phyloP scores from a whole-genome alignment of 2,888 invertebrate genomes.

The Eupsilia transversa region DNA sequence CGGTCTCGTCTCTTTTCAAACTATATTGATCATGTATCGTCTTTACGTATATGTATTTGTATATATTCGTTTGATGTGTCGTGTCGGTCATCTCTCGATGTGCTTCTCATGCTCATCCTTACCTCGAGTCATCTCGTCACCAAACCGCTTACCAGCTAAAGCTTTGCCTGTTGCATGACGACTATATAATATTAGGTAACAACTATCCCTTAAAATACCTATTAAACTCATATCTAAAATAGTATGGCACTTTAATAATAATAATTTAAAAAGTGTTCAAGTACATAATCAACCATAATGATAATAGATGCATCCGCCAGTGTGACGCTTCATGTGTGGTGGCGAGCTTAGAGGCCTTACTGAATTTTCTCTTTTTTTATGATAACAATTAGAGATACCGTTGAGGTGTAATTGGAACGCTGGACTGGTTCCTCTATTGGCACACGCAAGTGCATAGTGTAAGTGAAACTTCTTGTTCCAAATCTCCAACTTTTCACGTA shows the following conservation, averaged over 20 bases:
- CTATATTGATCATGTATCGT: constrained; percentile 49
- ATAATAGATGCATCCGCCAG: constrained; percentile 86
- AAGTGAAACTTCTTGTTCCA: constrained; percentile 91
- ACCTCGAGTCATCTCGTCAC: constrained; percentile 62
- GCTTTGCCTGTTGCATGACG: constrained; percentile 86
- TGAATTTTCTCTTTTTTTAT: constrained; percentile 88
- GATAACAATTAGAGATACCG: constrained; percentile 82
- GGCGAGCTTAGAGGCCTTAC: constrained; percentile 88
- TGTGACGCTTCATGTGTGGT: constrained; percentile 88
- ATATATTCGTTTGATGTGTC: constrained; percentile 58
- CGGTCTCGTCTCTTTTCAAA: constrained; percentile 59
- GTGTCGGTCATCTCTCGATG: constrained; percentile 59
- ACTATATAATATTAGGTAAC: constrained; percentile 75
- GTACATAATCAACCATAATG: constrained; percentile 77
- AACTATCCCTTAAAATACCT: constrained; percentile 79
- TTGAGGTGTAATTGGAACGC: constrained; percentile 85
- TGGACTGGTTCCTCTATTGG: constrained; percentile 88
- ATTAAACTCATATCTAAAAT: constrained; percentile 84
- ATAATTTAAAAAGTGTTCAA: constrained; percentile 79
- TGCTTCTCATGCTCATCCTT: constrained; percentile 64
- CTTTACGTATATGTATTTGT: constrained; percentile 51
- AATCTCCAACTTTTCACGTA: constrained; percentile 90
- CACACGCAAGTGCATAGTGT: constrained; percentile 90
- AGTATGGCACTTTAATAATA: constrained; percentile 89
- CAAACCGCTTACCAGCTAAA: constrained; percentile 69